phyloP scores from a whole-genome alignment of 2,888 invertebrate genomes.

The Merodon equestris region DNA sequence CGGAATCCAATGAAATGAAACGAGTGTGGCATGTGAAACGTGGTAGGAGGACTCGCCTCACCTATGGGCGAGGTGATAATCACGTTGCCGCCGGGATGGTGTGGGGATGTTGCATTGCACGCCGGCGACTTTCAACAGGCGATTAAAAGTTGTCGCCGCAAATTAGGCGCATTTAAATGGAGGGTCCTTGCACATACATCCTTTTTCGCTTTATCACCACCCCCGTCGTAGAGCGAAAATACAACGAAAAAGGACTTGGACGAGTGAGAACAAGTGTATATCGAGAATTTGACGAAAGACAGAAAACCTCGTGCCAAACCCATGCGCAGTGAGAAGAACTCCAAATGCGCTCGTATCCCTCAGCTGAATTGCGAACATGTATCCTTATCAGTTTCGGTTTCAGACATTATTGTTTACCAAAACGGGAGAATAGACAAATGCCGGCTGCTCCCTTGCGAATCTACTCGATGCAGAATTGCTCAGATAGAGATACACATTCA shows the following conservation, averaged over 20 bases:
- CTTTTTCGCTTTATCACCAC: conserved; percentile 20
- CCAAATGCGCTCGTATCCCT: neutral
- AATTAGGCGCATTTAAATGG: conserved; percentile 60
- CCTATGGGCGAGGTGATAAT: conserved; percentile 3
- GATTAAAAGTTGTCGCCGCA: conserved; percentile 64
- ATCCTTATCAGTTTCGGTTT: conserved; percentile 48
- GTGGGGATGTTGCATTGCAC: neutral
- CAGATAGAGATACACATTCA: conserved; percentile 32
- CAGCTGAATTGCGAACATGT: conserved; percentile 48
- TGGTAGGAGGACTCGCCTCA: too few species aligned
- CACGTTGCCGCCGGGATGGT: neutral
- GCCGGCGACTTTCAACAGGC: conserved; percentile 63
- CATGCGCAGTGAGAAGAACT: conserved; percentile 52
- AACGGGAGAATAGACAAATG: conserved; percentile 32
- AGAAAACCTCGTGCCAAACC: neutral
- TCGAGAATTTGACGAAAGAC: neutral
- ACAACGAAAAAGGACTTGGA: neutral
- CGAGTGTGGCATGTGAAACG: neutral
- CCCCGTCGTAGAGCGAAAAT: neutral
- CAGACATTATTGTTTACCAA: conserved; percentile 18
- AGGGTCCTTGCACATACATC: conserved; percentile 42
- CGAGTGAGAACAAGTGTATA: conserved; percentile 45
- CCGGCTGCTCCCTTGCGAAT: conserved; percentile 41
- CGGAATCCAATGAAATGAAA: conserved; percentile 7
- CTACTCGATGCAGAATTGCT: conserved; percentile 1